Base-by-base conservation (phyloP, 2,888 invertebrate genomes). In the Barypeithes pellucidus region DNA sequence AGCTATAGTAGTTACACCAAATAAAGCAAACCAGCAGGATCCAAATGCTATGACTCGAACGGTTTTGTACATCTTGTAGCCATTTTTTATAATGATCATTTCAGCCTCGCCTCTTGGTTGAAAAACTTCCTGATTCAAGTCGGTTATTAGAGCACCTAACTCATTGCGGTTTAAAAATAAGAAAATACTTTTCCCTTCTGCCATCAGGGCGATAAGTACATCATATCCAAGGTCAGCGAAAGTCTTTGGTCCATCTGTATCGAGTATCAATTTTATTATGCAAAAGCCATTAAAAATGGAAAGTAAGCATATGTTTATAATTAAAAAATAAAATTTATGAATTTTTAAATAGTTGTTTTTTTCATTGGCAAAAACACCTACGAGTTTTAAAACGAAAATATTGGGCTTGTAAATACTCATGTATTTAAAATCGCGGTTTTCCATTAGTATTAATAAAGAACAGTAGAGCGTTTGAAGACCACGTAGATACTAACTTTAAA, bases 81-180 rank as follows among this genome's bases (percentile, higher is more conserved):
- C 29, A 7, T 29, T 2, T 5, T 29, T 29, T 29, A 29, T 5
- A 7, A 50, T 50, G 12, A 22, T n/a, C 12, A 24, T 50, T 50
- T 50, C 50, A 4, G 1, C 11, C 24, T 50, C 22, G 0, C 11
- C 22, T 24, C 5, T 22, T 29, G 29, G 77, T 39, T 39, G 52
- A 52, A 52, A 52, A 1, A 22, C 0, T 22, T 22, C 0, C 0
- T 3, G 2, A 12, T 50, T 50, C 1, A 50, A n/a, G 3, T 50
- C 22, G 3, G 3, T 12, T n/a, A 50, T 12, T 50, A 50, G 8
- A 0, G 5, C 12, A 14, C n/a, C 29, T 0, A 29, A 5, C 5
- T 24, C 52, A n/a, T 29, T 52, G 8, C 52, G 29, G 11, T 24
- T 52, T 1, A 29, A 47, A 18, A 22, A 29, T 7, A 52, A 52